Evolutionary conservation across 2,113 vertebrate species (phyloP), one percentile per base, ranked within the genome.

Genomic region (Sorex araneus): DNA sequence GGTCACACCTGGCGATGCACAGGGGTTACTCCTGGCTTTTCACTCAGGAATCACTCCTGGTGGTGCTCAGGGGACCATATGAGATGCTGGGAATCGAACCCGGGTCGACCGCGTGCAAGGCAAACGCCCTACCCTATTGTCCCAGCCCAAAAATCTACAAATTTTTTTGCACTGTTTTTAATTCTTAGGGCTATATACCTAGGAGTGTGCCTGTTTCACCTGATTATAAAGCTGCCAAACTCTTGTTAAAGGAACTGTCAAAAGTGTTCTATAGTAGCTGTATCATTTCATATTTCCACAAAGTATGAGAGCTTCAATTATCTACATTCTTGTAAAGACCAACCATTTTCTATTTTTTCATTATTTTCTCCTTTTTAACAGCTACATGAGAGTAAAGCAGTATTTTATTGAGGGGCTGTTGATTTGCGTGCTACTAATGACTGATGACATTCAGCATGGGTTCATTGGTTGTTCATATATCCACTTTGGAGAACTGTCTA

Each of bases 161-260:
- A 9, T 50, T 82, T 83, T 71, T 76, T 47, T 83, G 45, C 88
- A 88, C 5, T 50, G 32, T 63, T 69, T 75, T 67, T 30, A 92
- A 36, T 75, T 84, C 63, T 85, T 85, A 23, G 28, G 87, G 81
- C 28, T 30, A 40, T 34, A 30, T 30, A 47, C 34, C 45, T 6
- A 16, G 67, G 19, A 47, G 64, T 70, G 18, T 15, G 75, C 69
- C 23, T 79, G 47, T 66, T 78, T 43, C 23, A 67, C 57, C 75
- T 30, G 16, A 32, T 85, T 75, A 84, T 11, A 47, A 47, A 47
- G 45, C 45, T 47, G 45, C 11, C 45, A 47, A 47, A 47, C 45
- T 47, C 30, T 71, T 67, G 78, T 84, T 21, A 60, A 67, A 92
- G 85, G 57, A 88, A 80, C 8, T 28, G 45, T 25, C 21, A 69